Base-by-base conservation (phyloP, 2,888 invertebrate species). In the Cephus rjabovi region DNA sequence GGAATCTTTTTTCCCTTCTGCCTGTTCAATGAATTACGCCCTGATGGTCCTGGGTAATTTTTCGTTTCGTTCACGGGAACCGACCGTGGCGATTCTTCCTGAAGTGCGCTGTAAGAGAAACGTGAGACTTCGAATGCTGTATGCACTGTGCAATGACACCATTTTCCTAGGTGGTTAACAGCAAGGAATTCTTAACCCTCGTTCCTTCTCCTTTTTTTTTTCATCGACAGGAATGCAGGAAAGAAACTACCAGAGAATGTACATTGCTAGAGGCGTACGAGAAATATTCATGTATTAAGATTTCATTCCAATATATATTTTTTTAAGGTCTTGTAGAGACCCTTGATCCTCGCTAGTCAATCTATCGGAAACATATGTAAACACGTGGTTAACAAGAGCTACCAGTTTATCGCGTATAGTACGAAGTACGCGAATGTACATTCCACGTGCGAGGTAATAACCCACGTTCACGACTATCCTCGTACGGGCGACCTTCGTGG, bases 111-210 rank as follows among this genome's bases (percentile, higher is more conserved):
- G 77, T 77, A 34, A n/a, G 33, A 75, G 70, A 56, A 34, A 74
- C 76, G 71, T 31, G 74, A 37, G 15, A 34, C 40, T 56, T 33
- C 71, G 31, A 71, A 69, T 34, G 76, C 56, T 34, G 69, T 77
- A 73, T 76, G 78, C 76, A 79, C 73, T 34, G 79, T 76, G 81
- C 81, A 82, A 83, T 79, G 82, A 80, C 81, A 81, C 81, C 79
- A 77, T 83, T 84, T 71, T 81, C 80, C 81, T 79, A 82, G 81
- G 79, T 78, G 79, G 79, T 83, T 84, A 79, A 76, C 33, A 79
- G 79, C 78, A 74, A 35, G 81, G 81, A 83, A 81, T 84, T 80
- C 80, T 81, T 75, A 74, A 74, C 74, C 34, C 74, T 74, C 34
- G 23, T 34, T 74, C 4, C 23, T 71, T n/a, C 3, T 30, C 30